Base-by-base conservation (phyloP, 2,113 vertebrate genomes). In the Perca schrenkii region DNA sequence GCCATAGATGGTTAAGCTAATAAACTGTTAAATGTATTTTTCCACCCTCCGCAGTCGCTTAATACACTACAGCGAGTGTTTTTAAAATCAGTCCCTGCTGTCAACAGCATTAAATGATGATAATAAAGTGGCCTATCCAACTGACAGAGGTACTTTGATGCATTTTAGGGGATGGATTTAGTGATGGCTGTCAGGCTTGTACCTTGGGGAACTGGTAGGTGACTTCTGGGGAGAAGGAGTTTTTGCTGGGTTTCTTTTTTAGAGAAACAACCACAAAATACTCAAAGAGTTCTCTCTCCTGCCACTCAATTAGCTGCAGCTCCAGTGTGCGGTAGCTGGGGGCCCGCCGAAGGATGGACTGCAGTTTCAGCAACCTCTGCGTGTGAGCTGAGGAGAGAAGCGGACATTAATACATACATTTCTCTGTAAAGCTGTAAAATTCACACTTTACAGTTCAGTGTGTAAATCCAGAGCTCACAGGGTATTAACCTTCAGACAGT, bases 141-240 rank as follows among this genome's bases (percentile, higher is more conserved):
- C 21, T 46, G 4, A 57, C 13, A 11, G 14, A 8, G 4, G 11
- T 34, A 11, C 10, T 54, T 57, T 21, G 47, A 52, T n/a, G 21
- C 31, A 61, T 81, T 72, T 77, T 6, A 50, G 5, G 4, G 3
- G 12, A 36, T 6, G 22, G 52, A 75, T 64, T 72, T 6, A 63
- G 58, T 54, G 28, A 46, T 0, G 2, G 74, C 46, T 46, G 2
- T 8, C 17, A 21, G 21, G 60, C 52, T 31, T 77, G 93, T 92
- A 99, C 98, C 98, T 99, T 99, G 34, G 98, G 98, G 91, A 99
- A 99, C 91, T 99, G 98, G 93, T 99, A 99, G 7, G 98, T 97
- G 90, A 99, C 98, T 91, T 99, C 98, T 1, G 98, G 97, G 69
- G 96, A 93, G 89, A 97, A 99, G 53, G 97, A 97, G 91, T 96